Base-by-base conservation (phyloP, 1,140 invertebrate genomes). In the Drosophila repleta region DNA sequence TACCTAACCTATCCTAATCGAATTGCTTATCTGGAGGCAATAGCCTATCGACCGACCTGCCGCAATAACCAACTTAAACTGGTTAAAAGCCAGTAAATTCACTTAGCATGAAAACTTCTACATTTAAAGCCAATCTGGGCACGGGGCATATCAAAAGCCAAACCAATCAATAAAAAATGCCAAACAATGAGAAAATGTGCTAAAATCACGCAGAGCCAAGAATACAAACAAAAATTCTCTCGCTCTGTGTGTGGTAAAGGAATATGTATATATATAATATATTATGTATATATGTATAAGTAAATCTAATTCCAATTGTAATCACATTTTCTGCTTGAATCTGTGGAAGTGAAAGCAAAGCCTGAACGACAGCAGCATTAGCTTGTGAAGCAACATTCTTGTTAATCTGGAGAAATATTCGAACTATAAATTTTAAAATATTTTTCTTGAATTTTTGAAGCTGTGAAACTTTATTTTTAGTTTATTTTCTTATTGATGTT, bases 11-110 rank as follows among this genome's bases (percentile, higher is more conserved):
- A 45, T 57, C 55, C 55, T 57, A 57, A 57, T 45, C 39, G 39
- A 18, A 18, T 7, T 2, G 39, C 10, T 29, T 32, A 55, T 41
- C 35, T 11, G 3, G 11, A 2, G 52, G 35, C 52, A n/a, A 41
- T 10, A 48, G 8, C 39, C 20, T 64, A 18, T 7, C 84, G 84
- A 90, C 89, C 85, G 84, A 90, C 89, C 89, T 90, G 84, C 70
- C 76, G 24, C 84, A 90, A 90, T 89, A 90, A 90, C 89, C 79
- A 73, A 90, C 58, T 66, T 52, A 87, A 90, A 90, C 89, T 90
- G 81, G 89, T 90, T 90, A 75, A 62, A 69, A 55, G 45, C 70
- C 48, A 64, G 64, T n/a, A 20, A 66, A 61, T 37, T 69, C 49
- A 79, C 56, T 61, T 32, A 46, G 49, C 63, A 70, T 64, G 78